A percentile compares a stretch with the other conserved stretches of the same genome.
phyloP scores from a whole-genome alignment of 2,113 vertebrate genomes.

The Ancistrus triradiatus region DNA sequence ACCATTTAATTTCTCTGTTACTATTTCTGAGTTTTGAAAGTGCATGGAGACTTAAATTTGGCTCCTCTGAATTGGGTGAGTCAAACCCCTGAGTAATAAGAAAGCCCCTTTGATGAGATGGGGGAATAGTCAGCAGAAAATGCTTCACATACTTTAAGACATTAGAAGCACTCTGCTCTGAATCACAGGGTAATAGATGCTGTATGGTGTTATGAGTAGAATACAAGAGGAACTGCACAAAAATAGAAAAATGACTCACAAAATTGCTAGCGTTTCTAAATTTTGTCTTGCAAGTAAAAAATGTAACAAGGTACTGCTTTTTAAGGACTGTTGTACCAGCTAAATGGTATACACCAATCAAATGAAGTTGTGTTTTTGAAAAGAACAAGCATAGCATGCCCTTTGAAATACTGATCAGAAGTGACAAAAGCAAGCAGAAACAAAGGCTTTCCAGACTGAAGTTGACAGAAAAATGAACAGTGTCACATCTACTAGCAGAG shows the following conservation, averaged over 20 bases:
- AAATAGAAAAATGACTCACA: slow-evolving; percentile 22
- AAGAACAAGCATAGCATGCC: slow-evolving; percentile 4
- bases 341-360: slow-evolving; percentile 3
- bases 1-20: slow-evolving; percentile 6
- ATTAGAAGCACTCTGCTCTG: slow-evolving; percentile 15
- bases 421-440: slow-evolving; percentile 42
- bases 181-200: slow-evolving; percentile 20
- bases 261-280: background rate
- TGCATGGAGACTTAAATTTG: no score
- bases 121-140: no score
- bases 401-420: slow-evolving; percentile 35
- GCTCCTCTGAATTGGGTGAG: no score
- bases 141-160: slow-evolving; percentile 10
- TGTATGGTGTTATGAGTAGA: slow-evolving; percentile 23
- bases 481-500: slow-evolving; percentile 46
- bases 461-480: slow-evolving; percentile 55
- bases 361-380: slow-evolving; percentile 3
- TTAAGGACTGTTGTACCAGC: background rate
- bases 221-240: slow-evolving; percentile 2
- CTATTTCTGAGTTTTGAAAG: slow-evolving; percentile 4
- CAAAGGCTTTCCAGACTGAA: slow-evolving; percentile 44
- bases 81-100: no score
- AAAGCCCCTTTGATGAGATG: no score
- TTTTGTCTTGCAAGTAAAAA: no score
- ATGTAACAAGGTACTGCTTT: background rate